Conservation (phyloP, 1,140 invertebrate genomes). For the Sitobion miscanthi region DNA sequence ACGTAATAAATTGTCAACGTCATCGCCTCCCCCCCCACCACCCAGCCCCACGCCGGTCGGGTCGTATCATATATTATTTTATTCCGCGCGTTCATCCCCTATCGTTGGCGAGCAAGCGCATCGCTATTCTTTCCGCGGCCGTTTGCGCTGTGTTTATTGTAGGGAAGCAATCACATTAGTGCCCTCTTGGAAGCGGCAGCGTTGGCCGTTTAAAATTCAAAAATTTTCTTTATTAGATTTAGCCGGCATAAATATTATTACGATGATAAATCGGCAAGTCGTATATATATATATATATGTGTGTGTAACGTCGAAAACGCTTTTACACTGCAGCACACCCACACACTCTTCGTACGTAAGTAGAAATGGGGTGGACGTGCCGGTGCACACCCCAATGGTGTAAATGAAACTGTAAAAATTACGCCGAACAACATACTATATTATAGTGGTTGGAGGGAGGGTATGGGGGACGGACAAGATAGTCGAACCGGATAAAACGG, state of each 20-base stretch:
- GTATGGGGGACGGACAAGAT: not conserved
- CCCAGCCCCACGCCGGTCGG: not conserved
- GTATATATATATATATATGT: not conserved
- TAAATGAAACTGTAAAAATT: constrained; percentile 51
- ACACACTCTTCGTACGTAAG: not conserved
- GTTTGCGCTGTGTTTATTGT: constrained; percentile 19
- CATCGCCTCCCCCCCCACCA: not conserved
- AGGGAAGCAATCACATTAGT: constrained; percentile 51
- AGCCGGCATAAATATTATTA: constrained; percentile 36
- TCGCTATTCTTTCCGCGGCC: not conserved
- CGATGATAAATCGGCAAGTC: constrained; percentile 54
- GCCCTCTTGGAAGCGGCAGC: constrained; percentile 17
- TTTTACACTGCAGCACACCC: not conserved
- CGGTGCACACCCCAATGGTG: constrained; percentile 28
- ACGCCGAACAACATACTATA: not conserved
- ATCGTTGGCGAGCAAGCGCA: not conserved
- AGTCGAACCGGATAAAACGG: not conserved
- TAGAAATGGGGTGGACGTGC: constrained; percentile 7
- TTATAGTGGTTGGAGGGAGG: not conserved
- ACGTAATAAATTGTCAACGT: constrained; percentile 52
- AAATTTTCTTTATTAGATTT: constrained; percentile 53
- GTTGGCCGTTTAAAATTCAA: constrained; percentile 39
- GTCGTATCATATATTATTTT: not conserved
- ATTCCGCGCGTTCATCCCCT: not conserved
- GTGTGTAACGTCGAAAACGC: not conserved